Percentiles rank a stretch among this genome's conserved stretches.
phyloP scores from a whole-genome alignment of 2,797 vertebrate genomes.

The Discoglossus pictus region DNA sequence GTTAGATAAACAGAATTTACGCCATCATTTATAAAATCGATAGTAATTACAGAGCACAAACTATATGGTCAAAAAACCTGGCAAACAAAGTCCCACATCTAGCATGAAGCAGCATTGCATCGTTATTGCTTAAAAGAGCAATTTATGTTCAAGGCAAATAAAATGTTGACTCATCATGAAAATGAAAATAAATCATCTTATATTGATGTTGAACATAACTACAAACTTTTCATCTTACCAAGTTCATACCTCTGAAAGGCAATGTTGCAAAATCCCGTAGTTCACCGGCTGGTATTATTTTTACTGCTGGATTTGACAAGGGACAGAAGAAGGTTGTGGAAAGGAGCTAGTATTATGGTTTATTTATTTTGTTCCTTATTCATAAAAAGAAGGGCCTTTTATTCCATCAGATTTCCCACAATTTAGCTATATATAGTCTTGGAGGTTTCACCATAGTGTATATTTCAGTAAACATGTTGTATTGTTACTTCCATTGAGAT shows the following conservation, averaged over 20 bases:
- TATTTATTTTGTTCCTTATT: too few species aligned
- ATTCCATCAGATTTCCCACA: too few species aligned
- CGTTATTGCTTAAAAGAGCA: constrained; percentile 30
- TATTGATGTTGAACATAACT: constrained; percentile 25
- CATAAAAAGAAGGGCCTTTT: too few species aligned
- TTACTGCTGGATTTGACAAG: too few species aligned
- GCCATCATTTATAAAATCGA: constrained; percentile 46
- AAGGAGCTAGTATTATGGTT: too few species aligned
- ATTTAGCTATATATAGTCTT: too few species aligned
- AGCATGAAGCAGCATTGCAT: not conserved
- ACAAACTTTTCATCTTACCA: constrained; percentile 37
- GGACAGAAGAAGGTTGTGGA: too few species aligned
- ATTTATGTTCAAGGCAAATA: constrained; percentile 35
- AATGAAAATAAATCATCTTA: constrained; percentile 31
- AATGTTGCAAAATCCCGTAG: constrained; percentile 7
- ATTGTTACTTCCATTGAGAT: too few species aligned
- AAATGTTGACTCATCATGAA: constrained; percentile 42
- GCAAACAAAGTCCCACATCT: constrained; percentile 24
- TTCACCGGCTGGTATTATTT: too few species aligned
- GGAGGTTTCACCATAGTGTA: too few species aligned
- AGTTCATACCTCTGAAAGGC: constrained; percentile 22
- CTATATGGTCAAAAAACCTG: constrained; percentile 26
- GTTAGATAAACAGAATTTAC: constrained; percentile 41
- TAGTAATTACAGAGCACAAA: constrained; percentile 47
- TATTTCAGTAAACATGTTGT: too few species aligned